phyloP scores from a whole-genome alignment of 2,888 invertebrate species.

The Pheosia tremula region DNA sequence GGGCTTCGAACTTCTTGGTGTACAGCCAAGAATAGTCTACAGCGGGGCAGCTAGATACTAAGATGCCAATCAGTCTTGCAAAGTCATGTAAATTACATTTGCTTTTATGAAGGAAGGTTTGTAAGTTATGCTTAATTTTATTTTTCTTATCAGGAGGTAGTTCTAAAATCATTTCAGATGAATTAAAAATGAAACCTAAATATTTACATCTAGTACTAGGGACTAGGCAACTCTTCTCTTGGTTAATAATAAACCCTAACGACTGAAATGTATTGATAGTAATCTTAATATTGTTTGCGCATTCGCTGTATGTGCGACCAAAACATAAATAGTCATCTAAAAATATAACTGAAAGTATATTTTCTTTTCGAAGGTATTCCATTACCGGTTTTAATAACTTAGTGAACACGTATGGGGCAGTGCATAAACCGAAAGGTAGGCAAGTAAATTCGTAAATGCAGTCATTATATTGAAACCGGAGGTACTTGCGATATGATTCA shows the following conservation, averaged over 20 bases:
- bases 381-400: constrained; percentile 1
- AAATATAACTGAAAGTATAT: neutral
- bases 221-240: neutral
- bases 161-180: neutral
- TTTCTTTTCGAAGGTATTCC: neutral
- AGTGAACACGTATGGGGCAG: neutral
- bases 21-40: neutral
- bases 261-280: neutral
- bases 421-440: neutral
- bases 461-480: neutral
- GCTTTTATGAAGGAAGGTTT: neutral
- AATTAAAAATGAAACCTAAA: constrained; percentile 2
- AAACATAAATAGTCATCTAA: constrained; percentile 1
- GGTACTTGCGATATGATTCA: neutral
- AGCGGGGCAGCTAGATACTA: neutral
- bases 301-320: neutral
- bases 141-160: neutral
- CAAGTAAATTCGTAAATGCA: neutral
- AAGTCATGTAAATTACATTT: neutral
- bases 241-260: neutral
- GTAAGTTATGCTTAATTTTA: neutral
- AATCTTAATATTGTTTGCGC: neutral
- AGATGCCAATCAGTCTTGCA: neutral
- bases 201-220: neutral
- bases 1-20: neutral